These are phyloP conservation scores for Athene noctua DNA, from an alignment of 2,113 vertebrate genomes.

Conservation along the genomic window DNA sequence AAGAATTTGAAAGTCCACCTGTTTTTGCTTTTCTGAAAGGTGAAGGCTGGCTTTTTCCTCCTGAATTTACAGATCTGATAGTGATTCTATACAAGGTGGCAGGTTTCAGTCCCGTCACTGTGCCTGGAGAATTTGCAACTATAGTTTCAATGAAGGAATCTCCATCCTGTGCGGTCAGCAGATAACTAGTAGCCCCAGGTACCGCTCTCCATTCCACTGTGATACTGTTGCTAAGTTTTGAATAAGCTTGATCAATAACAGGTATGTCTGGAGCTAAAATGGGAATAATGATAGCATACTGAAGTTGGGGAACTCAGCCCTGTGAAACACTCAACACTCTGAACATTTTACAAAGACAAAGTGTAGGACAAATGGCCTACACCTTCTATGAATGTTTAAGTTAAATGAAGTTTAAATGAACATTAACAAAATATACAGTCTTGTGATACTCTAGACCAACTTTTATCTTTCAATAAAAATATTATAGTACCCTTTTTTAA, in stretches of 20 bases:
- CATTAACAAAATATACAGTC: not conserved
- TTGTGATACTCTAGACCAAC: not conserved
- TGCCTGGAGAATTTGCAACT: constrained; percentile 81
- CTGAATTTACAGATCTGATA: constrained; percentile 82
- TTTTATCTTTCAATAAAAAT: not conserved
- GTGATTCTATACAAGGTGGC: constrained; percentile 83
- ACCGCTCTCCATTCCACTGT: constrained; percentile 86
- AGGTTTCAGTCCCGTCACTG: constrained; percentile 77
- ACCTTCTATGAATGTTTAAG: not conserved
- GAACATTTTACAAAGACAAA: not conserved
- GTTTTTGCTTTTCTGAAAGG: constrained; percentile 76
- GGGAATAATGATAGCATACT: not conserved
- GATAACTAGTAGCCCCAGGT: constrained; percentile 82
- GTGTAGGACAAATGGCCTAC: not conserved
- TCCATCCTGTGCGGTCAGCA: constrained; percentile 77
- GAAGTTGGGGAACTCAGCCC: not conserved
- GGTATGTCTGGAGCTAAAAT: constrained; percentile 84
- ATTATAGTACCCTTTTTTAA: not conserved
- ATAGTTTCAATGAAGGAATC: constrained; percentile 77
- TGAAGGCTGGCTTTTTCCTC: constrained; percentile 86
- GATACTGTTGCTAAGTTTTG: constrained; percentile 88
- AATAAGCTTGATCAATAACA: constrained; percentile 81
- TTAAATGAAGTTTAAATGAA: not conserved
- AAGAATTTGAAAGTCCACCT: constrained; percentile 73
- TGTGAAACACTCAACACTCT: not conserved